A percentile compares a stretch with the other conserved stretches of the same genome.
These are phyloP conservation scores for Harpagifer antarcticus DNA, from an alignment of 2,797 vertebrate species.

Conservation along the genomic window DNA sequence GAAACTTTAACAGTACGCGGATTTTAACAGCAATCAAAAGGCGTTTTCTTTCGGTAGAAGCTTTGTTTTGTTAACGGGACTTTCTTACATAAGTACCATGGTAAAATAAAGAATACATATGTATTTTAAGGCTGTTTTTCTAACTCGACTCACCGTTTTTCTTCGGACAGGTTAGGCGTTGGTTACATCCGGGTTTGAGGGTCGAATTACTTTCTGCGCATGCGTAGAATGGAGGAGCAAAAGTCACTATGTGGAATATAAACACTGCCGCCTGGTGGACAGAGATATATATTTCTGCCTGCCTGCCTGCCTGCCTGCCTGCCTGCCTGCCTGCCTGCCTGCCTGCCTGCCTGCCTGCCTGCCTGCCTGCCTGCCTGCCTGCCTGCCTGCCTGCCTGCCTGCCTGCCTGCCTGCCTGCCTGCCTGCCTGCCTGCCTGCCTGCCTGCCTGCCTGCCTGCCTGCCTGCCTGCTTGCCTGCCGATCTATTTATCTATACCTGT, in stretches of 20 bases:
- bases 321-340: too few relatives aligned
- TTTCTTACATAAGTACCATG: neutral
- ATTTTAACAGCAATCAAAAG: constrained; percentile 5
- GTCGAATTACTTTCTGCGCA: constrained; percentile 70
- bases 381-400: too few relatives aligned
- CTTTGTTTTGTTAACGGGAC: rapidly evolving
- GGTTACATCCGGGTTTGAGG: constrained; percentile 89
- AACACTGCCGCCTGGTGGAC: constrained; percentile 62
- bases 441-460: constrained; percentile 1
- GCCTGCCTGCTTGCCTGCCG: constrained; percentile 1
- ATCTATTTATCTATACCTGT: too few relatives aligned
- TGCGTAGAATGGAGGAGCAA: constrained; percentile 36
- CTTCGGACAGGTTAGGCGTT: constrained; percentile 87
- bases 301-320: too few relatives aligned
- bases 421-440: neutral
- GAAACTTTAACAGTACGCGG: constrained; percentile 36
- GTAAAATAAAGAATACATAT: neutral
- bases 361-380: too few relatives aligned
- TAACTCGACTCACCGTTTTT: constrained; percentile 83
- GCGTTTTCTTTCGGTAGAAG: neutral
- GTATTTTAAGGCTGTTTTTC: constrained; percentile 26
- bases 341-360: too few relatives aligned
- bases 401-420: too few relatives aligned
- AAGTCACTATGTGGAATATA: neutral
- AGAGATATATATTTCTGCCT: neutral